Base-by-base conservation (phyloP, 2,113 vertebrate species). In the Bucco capensis region DNA sequence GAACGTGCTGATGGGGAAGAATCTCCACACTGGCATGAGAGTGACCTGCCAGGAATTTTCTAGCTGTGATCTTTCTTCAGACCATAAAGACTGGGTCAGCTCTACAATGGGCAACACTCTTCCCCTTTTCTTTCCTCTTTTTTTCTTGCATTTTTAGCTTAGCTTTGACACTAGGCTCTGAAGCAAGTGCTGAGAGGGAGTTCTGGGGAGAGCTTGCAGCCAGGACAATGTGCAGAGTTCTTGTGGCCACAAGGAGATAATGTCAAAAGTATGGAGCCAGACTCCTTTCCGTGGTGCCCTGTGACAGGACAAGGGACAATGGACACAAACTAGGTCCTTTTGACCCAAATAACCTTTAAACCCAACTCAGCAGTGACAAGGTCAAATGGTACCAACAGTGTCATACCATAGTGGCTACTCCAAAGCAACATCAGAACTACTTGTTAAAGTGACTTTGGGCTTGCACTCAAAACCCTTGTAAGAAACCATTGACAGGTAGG, bases 151-250 rank as follows among this genome's bases (percentile, higher is more conserved):
- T 69, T 8, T 82, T 71, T 33, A 56, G 2, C 31, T 86, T 65
- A 8, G 10, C 40, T 65, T 62, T 49, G 19, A 5, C 49, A 14
- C 16, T 47, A 44, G 10, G 15, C 15, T 65, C 33, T 62, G n/a
- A 40, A 65, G 37, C 28, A 81, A 50, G 19, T 70, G 31, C 24
- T 58, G 31, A 9, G 40, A 38, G 4, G 14, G 58, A 62, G 8
- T 66, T 83, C 8, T 12, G 40, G 16, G 12, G 46, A 15, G 16
- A 51, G 14, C 17, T 33, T 28, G 44, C 2, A 0, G 6, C 23
- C 10, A 18, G 17, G 12, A 44, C 16, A 35, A 35, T 0, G 5
- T 0, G 1, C 13, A 33, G 65, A 60, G 37, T 7, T 18, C 50
- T 33, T 71, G n/a, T 25, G 12, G 23, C 7, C 15, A 2, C 1